These are phyloP conservation scores for Anticlea derivata DNA, from an alignment of 2,888 invertebrate genomes.

Conservation along the genomic window DNA sequence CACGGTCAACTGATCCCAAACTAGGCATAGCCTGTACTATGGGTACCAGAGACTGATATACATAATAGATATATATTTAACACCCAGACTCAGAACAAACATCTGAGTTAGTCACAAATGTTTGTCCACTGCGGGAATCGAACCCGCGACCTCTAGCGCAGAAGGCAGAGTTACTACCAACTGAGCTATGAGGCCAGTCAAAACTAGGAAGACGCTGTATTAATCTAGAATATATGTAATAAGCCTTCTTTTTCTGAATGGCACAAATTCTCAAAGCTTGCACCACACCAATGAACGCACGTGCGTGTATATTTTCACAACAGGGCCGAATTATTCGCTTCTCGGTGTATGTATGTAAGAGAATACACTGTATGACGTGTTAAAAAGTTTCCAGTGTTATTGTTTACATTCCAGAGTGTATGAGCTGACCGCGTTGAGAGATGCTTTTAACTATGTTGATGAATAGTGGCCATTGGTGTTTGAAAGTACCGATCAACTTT, in stretches of 20 bases:
- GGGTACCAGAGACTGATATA: too few species aligned
- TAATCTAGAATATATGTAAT: too few species aligned
- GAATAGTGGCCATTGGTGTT: slow-evolving; percentile 42
- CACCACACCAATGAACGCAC: slow-evolving; percentile 54
- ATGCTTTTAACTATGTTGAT: slow-evolving; percentile 67
- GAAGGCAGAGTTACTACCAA: too few species aligned
- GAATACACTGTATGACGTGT: slow-evolving; percentile 64
- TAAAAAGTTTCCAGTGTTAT: slow-evolving; percentile 80
- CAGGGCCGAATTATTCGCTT: slow-evolving; percentile 76
- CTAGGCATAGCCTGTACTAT: too few species aligned
- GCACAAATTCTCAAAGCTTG: slow-evolving; percentile 42
- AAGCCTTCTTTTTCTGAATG: too few species aligned
- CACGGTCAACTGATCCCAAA: too few species aligned
- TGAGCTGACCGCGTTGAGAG: slow-evolving; percentile 66
- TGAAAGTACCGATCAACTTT: slow-evolving; percentile 14
- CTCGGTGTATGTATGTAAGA: slow-evolving; percentile 45
- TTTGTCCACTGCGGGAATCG: too few species aligned
- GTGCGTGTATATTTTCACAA: slow-evolving; percentile 77
- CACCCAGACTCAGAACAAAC: too few species aligned
- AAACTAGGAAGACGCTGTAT: too few species aligned
- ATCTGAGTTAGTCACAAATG: too few species aligned
- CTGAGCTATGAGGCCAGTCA: neutral
- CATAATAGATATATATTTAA: too few species aligned
- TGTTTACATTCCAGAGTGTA: slow-evolving; percentile 74
- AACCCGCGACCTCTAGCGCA: too few species aligned